Evolutionary conservation across 2,797 vertebrate species (phyloP).

Genomic region (Sebastes taczanowskii): DNA sequence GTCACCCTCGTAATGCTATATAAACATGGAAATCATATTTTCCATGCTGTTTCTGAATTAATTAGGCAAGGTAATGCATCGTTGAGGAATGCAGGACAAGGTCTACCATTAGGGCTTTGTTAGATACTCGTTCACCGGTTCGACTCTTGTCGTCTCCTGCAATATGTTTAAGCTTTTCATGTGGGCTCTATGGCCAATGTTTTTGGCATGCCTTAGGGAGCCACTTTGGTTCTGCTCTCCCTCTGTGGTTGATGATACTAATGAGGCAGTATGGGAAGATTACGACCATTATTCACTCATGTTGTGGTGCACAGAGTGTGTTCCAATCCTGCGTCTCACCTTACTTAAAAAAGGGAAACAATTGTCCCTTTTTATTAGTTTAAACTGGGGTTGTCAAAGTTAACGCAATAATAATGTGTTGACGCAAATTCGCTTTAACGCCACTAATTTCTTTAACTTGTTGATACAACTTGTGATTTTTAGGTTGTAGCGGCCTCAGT

Average conservation of each 20-base stretch:
- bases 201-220: slow-evolving; percentile 44
- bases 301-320: slow-evolving; percentile 13
- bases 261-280: slow-evolving; percentile 63
- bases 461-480: too few species aligned
- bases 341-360: background rate
- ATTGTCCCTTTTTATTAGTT: background rate
- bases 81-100: slow-evolving; percentile 17
- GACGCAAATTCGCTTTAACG: too few species aligned
- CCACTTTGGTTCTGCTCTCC: slow-evolving; percentile 32
- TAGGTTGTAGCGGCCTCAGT: too few species aligned
- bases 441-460: too few species aligned
- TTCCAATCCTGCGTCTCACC: background rate
- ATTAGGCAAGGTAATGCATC: slow-evolving; percentile 45
- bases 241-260: slow-evolving; percentile 53
- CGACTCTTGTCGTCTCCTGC: background rate
- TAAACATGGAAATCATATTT: slow-evolving; percentile 46
- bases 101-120: slow-evolving; percentile 34
- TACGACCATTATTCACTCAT: slow-evolving; percentile 38
- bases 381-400: too few species aligned
- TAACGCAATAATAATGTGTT: too few species aligned
- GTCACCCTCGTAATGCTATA: slow-evolving; percentile 35
- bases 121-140: slow-evolving; percentile 26
- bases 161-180: slow-evolving; percentile 17
- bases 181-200: slow-evolving; percentile 27
- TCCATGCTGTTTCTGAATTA: slow-evolving; percentile 35